These are phyloP conservation scores for Mythimna loreyi DNA, from an alignment of 2,888 invertebrate genomes.

Conservation along the genomic window DNA sequence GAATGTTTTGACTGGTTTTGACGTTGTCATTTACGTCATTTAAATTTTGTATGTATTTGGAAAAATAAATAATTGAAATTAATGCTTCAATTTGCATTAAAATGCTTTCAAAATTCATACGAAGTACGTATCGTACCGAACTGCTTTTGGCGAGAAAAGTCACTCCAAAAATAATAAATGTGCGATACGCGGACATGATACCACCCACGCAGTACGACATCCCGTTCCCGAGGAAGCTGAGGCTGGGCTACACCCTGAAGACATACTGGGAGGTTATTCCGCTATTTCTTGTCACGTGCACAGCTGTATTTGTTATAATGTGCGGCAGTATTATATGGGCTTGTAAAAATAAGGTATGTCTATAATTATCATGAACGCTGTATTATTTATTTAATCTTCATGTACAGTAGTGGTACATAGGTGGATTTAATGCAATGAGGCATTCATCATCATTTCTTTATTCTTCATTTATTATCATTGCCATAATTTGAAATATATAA, in stretches of 20 bases:
- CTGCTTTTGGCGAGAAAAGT: constrained; percentile 50
- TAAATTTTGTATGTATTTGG: constrained; percentile 46
- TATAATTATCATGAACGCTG: not conserved
- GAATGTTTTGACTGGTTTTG: constrained; percentile 53
- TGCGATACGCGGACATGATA: constrained; percentile 63
- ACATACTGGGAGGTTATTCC: constrained; percentile 84
- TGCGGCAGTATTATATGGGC: constrained; percentile 71
- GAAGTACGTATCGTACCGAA: constrained; percentile 48
- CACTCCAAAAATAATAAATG: constrained; percentile 37
- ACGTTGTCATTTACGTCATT: constrained; percentile 50
- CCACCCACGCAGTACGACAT: constrained; percentile 82
- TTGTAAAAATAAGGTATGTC: constrained; percentile 76
- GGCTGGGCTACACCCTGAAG: constrained; percentile 67
- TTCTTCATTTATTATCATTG: no score
- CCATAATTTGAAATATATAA: no score
- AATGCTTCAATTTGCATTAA: constrained; percentile 52
- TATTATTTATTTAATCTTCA: no score
- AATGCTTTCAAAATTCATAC: constrained; percentile 77
- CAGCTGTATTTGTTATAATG: constrained; percentile 62
- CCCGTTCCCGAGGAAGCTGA: constrained; percentile 72
- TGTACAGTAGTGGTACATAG: no score
- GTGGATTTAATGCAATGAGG: no score
- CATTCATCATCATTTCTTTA: no score
- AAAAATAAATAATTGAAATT: constrained; percentile 55
- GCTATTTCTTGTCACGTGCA: constrained; percentile 69